A percentile compares a stretch with the other conserved stretches of the same genome.
Conservation (phyloP, 2,888 invertebrate species). For the Drosophila sordidula region DNA sequence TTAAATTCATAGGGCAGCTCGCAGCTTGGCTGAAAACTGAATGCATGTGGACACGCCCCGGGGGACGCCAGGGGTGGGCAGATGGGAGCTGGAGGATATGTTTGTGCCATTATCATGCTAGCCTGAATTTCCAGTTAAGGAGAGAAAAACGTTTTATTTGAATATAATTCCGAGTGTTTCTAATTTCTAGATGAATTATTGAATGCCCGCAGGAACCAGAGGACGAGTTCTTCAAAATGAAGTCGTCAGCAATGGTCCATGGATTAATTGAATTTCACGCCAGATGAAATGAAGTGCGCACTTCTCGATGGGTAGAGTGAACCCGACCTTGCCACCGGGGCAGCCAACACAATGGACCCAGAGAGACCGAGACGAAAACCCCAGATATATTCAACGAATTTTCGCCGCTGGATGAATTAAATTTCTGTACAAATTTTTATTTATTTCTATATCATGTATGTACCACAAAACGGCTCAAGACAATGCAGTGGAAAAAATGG, state of each 20-base stretch:
- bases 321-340: conserved; percentile 44
- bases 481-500: conserved; percentile 46
- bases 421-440: conserved; percentile 70
- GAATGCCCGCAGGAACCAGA: conserved; percentile 32
- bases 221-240: conserved; percentile 54
- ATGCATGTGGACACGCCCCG: conserved; percentile 51
- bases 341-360: conserved; percentile 27
- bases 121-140: conserved; percentile 26
- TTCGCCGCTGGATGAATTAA: conserved; percentile 45
- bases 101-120: conserved; percentile 19
- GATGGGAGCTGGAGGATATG: conserved; percentile 7
- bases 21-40: conserved; percentile 25
- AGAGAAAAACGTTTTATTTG: conserved; percentile 71
- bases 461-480: conserved; percentile 75
- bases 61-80: conserved; percentile 2
- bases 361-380: conserved; percentile 33
- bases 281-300: conserved; percentile 69
- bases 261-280: conserved; percentile 83
- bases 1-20: conserved; percentile 68
- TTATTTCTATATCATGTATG: conserved; percentile 61
- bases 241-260: conserved; percentile 80
- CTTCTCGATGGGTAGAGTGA: conserved; percentile 35
- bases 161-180: conserved; percentile 78
- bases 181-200: conserved; percentile 66
- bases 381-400: conserved; percentile 50